Percentiles rank a stretch among this genome's conserved stretches.
phyloP scores from a whole-genome alignment of 2,113 vertebrate genomes.

The Azemiops feae region DNA sequence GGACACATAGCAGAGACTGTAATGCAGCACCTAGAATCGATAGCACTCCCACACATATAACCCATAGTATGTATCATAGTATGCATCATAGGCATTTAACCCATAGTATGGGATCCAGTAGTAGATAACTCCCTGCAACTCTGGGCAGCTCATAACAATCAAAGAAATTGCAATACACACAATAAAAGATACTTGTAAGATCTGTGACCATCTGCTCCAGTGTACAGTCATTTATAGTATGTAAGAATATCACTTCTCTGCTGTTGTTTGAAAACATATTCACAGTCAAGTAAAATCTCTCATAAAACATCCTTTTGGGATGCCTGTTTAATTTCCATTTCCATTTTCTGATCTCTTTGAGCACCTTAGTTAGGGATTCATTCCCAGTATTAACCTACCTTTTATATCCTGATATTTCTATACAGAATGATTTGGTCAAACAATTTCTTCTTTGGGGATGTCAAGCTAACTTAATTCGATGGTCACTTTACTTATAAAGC shows the following conservation, averaged over 20 bases:
- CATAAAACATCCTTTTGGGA: background rate
- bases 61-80: background rate
- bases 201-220: background rate
- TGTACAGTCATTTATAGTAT: background rate
- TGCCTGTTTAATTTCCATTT: background rate
- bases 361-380: too few species aligned
- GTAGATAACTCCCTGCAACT: background rate
- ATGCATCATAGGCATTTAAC: background rate
- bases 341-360: background rate
- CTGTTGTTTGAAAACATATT: background rate
- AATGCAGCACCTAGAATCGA: background rate
- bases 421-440: too few species aligned
- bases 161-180: background rate
- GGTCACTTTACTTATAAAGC: too few species aligned
- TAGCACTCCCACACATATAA: background rate
- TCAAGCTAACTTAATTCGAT: too few species aligned
- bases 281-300: background rate
- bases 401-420: too few species aligned
- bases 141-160: background rate
- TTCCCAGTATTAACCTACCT: too few species aligned
- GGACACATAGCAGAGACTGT: background rate
- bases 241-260: background rate
- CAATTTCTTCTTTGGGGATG: too few species aligned
- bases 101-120: background rate
- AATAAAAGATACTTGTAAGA: background rate